Percentiles rank a stretch among this genome's conserved stretches.
These are phyloP conservation scores for Podarcis lilfordi DNA, from an alignment of 2,797 vertebrate genomes.

Conservation along the genomic window DNA sequence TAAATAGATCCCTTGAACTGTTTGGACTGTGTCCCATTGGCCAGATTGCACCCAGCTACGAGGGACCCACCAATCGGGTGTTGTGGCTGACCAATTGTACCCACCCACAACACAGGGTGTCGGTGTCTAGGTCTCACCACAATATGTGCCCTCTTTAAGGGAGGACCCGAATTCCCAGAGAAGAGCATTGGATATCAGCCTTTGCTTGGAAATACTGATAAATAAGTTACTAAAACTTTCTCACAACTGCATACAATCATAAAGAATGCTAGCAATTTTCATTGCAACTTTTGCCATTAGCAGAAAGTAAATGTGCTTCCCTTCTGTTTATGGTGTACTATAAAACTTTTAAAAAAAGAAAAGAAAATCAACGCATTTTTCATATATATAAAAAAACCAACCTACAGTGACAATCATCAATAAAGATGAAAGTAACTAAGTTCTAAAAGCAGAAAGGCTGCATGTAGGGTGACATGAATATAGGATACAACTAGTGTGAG, in stretches of 20 bases:
- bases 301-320: neutral
- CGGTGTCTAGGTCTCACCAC: too few relatives aligned
- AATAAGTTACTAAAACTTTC: conserved; percentile 22
- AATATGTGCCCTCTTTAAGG: too few relatives aligned
- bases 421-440: neutral
- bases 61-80: too few relatives aligned
- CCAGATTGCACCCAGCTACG: too few relatives aligned
- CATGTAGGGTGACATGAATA: neutral
- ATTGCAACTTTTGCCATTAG: neutral
- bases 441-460: neutral
- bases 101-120: too few relatives aligned
- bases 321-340: conserved; percentile 27
- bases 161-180: too few relatives aligned
- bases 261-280: conserved; percentile 17
- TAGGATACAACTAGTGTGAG: neutral
- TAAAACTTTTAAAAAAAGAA: conserved; percentile 15
- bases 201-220: conserved; percentile 8
- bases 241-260: conserved; percentile 12
- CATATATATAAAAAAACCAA: too few relatives aligned
- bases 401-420: neutral
- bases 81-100: too few relatives aligned
- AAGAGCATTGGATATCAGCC: too few relatives aligned
- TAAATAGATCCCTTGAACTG: too few relatives aligned
- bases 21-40: too few relatives aligned
- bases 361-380: neutral